These are phyloP conservation scores for Larimichthys polyactis DNA, from an alignment of 2,113 vertebrate species.

Conservation along the genomic window DNA sequence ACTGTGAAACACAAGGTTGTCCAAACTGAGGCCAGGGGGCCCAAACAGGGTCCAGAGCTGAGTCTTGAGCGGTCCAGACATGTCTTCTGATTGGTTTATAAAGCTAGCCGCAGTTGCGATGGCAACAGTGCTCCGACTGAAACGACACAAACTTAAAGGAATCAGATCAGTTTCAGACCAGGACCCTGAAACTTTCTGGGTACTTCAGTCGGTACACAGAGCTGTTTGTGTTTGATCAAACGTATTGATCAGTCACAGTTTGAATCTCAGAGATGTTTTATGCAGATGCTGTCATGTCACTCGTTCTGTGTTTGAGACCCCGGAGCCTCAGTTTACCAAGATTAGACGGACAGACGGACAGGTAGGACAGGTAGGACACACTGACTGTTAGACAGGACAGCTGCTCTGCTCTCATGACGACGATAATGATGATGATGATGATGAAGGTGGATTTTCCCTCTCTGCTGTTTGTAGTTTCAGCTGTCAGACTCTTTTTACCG, in stretches of 20 bases:
- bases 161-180: background rate
- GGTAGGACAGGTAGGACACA: slow-evolving; percentile 56
- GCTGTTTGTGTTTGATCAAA: no score
- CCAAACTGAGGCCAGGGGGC: slow-evolving; percentile 35
- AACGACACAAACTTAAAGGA: background rate
- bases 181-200: no score
- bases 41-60: slow-evolving; percentile 14
- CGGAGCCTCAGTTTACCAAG: slow-evolving; percentile 21
- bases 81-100: background rate
- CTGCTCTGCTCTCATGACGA: slow-evolving; percentile 22
- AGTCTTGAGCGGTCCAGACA: background rate
- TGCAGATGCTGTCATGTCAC: background rate
- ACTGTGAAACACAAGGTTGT: slow-evolving; percentile 66
- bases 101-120: background rate
- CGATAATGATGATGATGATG: slow-evolving; percentile 79
- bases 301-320: slow-evolving; percentile 32
- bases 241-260: background rate
- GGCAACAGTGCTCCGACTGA: background rate
- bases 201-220: no score
- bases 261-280: slow-evolving; percentile 4
- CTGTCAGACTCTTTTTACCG: slow-evolving; percentile 83
- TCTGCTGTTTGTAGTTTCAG: slow-evolving; percentile 74
- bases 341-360: slow-evolving; percentile 3
- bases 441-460: slow-evolving; percentile 85
- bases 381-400: slow-evolving; percentile 56